Percentiles rank a stretch among this genome's conserved stretches.
Evolutionary conservation across 2,888 invertebrate genomes (phyloP).

Genomic region (Cataglyphis albicans): DNA sequence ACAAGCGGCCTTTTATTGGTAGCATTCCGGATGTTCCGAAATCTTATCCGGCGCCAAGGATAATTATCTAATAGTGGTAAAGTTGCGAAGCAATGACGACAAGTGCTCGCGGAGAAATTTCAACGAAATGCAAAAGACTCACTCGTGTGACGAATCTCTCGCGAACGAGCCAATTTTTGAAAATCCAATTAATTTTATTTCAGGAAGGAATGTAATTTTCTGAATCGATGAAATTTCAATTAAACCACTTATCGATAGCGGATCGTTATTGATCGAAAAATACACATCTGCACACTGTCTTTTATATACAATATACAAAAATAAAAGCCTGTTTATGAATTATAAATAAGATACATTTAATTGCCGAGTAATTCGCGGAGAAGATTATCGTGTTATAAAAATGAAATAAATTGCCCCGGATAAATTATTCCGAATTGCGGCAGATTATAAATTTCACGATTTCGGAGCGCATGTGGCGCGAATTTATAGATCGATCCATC

Average conservation of each 20-base stretch:
- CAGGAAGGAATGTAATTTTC: slow-evolving; percentile 8
- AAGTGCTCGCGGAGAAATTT: neutral
- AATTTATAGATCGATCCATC: neutral
- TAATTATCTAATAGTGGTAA: neutral
- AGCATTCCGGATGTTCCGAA: slow-evolving; percentile 55
- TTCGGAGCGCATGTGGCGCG: neutral
- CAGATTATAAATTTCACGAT: neutral
- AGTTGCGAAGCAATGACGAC: neutral
- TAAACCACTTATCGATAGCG: neutral
- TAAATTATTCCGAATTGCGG: slow-evolving; percentile 37
- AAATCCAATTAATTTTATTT: slow-evolving; percentile 31
- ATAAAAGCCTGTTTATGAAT: slow-evolving; percentile 30
- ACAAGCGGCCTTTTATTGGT: slow-evolving; percentile 62
- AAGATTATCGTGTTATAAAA: slow-evolving; percentile 17
- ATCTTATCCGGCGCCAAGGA: neutral
- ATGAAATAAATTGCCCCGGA: slow-evolving; percentile 13
- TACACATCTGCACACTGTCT: neutral
- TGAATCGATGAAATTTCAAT: slow-evolving; percentile 5
- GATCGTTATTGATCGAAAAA: neutral
- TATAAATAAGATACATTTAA: slow-evolving; percentile 28
- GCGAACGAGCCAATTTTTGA: neutral
- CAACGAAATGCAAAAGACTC: neutral
- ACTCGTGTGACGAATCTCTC: neutral
- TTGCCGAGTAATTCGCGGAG: neutral
- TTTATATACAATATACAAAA: neutral